These are phyloP conservation scores for Seriola rivoliana DNA, from an alignment of 2,113 vertebrate genomes.

Conservation along the genomic window DNA sequence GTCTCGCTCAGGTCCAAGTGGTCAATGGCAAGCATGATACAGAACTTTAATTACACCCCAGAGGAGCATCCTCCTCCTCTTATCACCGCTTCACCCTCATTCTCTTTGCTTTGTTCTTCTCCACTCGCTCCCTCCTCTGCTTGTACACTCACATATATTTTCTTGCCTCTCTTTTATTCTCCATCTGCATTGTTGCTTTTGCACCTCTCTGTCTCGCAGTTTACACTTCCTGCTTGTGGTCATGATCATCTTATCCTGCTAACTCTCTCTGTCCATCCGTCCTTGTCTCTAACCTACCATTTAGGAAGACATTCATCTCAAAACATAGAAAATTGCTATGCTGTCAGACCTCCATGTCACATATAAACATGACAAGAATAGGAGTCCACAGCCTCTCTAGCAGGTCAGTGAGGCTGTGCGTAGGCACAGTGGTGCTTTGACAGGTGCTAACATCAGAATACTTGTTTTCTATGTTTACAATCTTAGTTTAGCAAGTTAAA, in stretches of 20 bases:
- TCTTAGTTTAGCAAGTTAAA: too few relatives aligned
- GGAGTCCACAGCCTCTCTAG: too few relatives aligned
- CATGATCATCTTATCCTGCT: neutral
- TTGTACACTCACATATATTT: constrained; percentile 2
- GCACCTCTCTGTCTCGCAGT: neutral
- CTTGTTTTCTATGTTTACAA: too few relatives aligned
- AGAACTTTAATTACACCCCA: constrained; percentile 75
- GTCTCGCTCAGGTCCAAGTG: constrained; percentile 35
- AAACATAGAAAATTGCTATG: neutral
- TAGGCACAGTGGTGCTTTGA: too few relatives aligned
- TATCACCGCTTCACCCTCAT: constrained; percentile 33
- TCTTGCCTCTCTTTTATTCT: constrained; percentile 16
- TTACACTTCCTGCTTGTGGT: neutral
- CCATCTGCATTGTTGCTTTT: neutral
- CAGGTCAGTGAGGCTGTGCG: too few relatives aligned
- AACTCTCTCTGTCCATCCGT: neutral
- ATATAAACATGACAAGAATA: neutral
- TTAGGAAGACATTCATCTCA: constrained; percentile 8
- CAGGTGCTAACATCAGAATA: too few relatives aligned
- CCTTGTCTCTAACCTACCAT: neutral
- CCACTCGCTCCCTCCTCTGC: neutral
- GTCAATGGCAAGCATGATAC: constrained; percentile 66
- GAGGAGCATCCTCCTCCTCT: constrained; percentile 57
- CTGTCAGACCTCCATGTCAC: neutral
- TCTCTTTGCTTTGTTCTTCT: constrained; percentile 53